Conservation (phyloP, 2,113 vertebrate genomes). For the Megatriorchis doriae region DNA sequence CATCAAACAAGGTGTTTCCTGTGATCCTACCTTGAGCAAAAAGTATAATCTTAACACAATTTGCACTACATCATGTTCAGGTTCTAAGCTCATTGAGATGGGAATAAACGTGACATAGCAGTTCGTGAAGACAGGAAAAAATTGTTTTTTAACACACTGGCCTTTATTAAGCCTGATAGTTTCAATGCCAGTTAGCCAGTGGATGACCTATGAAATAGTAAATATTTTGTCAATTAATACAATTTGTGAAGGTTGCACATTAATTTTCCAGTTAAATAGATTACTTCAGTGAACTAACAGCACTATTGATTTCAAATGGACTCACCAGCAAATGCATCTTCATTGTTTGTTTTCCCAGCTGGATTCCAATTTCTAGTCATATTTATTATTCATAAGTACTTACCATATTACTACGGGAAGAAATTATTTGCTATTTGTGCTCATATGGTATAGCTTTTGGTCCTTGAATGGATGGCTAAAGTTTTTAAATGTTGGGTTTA, state of each 20-base stretch:
- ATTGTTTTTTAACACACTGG: neutral
- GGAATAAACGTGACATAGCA: neutral
- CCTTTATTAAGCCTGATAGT: neutral
- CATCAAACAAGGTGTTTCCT: neutral
- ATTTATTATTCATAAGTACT: neutral
- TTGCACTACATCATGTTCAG: neutral
- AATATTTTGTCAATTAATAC: neutral
- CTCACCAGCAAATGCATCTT: neutral
- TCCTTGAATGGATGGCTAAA: neutral
- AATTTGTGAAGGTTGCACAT: neutral
- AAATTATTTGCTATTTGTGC: neutral
- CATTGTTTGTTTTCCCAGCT: neutral
- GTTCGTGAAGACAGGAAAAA: neutral
- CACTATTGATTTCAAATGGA: neutral
- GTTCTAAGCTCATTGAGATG: neutral
- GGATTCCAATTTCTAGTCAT: neutral
- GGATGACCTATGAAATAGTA: neutral
- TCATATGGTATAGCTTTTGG: neutral
- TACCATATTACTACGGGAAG: neutral
- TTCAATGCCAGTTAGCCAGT: neutral
- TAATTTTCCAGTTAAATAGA: neutral
- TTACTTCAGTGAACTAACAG: neutral
- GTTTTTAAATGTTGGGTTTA: neutral
- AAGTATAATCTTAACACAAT: neutral
- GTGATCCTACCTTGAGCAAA: neutral